Evolutionary conservation across 2,888 invertebrate genomes (phyloP), one percentile per base, ranked within the genome.

Genomic region (Drosophila buzzatii): DNA sequence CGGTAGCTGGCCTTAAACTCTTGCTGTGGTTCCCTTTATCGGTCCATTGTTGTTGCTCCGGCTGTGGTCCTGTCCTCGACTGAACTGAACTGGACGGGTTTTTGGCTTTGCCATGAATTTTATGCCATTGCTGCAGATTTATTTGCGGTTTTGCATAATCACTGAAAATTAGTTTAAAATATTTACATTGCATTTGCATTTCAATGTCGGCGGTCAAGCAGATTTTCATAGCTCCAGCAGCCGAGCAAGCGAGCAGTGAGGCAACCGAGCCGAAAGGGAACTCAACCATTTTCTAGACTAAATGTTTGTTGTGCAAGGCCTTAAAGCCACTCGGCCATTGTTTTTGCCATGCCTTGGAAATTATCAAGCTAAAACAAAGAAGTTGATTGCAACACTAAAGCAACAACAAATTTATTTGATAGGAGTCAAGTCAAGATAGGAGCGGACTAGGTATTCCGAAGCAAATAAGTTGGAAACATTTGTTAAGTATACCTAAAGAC

Each of bases 111-210:
- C 60, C 61, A 67, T 77, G 78, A 66, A 81, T 81, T 81, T 73
- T 56, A 59, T 85, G 86, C 76, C 84, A 79, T 71, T 85, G 76
- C 83, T 85, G 84, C 84, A 86, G 90, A 90, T 90, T 89, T 88
- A 90, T 86, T 86, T 90, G 90, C 76, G 85, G 90, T 76, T 89
- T 88, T 90, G 90, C 85, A 85, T 85, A 85, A 90, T 85, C 89
- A 90, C 90, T 85, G 83, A 70, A 90, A 85, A 85, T 90, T 85
- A 88, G 85, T 88, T 82, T 85, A 82, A 85, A 85, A 85, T 90
- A 85, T 85, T 85, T 90, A 82, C 89, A 85, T 85, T 88, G 71
- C 80, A 85, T 85, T 85, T 85, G 86, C 90, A 85, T 88, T 88
- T 73, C 85, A 79, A 85, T 79, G 82, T 79, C 70, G 67, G 62